Evolutionary conservation across 2,797 vertebrate genomes (phyloP).

Genomic region (Coilia nasus): DNA sequence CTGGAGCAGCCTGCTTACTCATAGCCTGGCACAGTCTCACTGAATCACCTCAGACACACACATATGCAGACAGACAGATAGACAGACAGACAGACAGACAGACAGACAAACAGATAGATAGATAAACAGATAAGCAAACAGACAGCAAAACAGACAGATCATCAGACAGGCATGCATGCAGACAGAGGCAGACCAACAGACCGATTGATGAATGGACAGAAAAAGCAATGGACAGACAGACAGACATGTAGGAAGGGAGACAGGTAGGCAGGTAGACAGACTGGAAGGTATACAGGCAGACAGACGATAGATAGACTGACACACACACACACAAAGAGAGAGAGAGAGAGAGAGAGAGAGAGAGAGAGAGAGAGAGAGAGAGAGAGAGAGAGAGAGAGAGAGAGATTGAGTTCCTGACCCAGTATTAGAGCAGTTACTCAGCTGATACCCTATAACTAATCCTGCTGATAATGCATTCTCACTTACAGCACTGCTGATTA

Average conservation of each 20-base stretch:
- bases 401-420: too few relatives aligned
- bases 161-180: neutral
- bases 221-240: neutral
- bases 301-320: neutral
- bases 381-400: too few relatives aligned
- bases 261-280: neutral
- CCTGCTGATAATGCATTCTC: too few relatives aligned
- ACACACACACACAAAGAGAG: neutral
- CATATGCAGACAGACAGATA: neutral
- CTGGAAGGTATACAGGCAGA: neutral
- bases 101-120: neutral
- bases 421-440: too few relatives aligned
- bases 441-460: too few relatives aligned
- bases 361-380: too few relatives aligned
- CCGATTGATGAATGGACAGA: neutral
- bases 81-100: neutral
- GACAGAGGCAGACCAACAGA: neutral
- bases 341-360: neutral
- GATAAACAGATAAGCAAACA: neutral
- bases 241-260: neutral
- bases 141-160: neutral
- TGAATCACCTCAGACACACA: constrained; percentile 18
- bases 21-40: constrained; percentile 33
- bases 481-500: too few relatives aligned
- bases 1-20: constrained; percentile 57